A percentile compares a stretch with the other conserved stretches of the same genome.
These are phyloP conservation scores for Pyrrhosoma nymphula DNA, from an alignment of 2,888 invertebrate genomes.

Conservation along the genomic window DNA sequence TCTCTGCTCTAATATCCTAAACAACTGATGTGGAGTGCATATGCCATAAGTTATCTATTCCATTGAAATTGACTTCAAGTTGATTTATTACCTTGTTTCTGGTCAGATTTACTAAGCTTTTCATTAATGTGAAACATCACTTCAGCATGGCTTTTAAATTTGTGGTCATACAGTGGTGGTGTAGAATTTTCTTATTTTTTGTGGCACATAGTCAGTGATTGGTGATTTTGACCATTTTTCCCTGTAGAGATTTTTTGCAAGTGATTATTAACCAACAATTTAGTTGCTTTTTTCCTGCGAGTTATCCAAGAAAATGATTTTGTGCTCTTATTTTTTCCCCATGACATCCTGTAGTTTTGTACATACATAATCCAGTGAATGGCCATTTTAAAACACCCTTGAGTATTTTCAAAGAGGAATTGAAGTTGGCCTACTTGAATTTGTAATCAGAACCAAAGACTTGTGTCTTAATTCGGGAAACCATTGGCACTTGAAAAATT, in stretches of 20 bases:
- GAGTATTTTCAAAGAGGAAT: neutral
- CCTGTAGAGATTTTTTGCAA: neutral
- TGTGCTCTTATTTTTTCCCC: neutral
- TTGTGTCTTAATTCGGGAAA: neutral
- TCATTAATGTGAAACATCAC: neutral
- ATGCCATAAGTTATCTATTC: neutral
- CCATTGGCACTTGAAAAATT: neutral
- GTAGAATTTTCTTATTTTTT: neutral
- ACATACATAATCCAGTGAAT: neutral
- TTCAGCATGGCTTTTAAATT: neutral
- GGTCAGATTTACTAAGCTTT: neutral
- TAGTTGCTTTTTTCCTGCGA: neutral
- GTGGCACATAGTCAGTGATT: neutral
- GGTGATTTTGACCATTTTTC: neutral
- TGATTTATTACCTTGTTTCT: neutral
- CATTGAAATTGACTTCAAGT: neutral
- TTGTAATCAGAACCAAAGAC: neutral
- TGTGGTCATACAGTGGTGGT: neutral
- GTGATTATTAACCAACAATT: neutral
- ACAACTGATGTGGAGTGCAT: neutral
- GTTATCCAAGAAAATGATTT: neutral
- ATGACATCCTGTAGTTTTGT: neutral
- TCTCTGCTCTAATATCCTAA: constrained; percentile 15
- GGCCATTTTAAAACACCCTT: neutral
- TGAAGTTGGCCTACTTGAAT: neutral